Base-by-base conservation (phyloP, 2,113 vertebrate genomes). In the Tylochromis polylepis region DNA sequence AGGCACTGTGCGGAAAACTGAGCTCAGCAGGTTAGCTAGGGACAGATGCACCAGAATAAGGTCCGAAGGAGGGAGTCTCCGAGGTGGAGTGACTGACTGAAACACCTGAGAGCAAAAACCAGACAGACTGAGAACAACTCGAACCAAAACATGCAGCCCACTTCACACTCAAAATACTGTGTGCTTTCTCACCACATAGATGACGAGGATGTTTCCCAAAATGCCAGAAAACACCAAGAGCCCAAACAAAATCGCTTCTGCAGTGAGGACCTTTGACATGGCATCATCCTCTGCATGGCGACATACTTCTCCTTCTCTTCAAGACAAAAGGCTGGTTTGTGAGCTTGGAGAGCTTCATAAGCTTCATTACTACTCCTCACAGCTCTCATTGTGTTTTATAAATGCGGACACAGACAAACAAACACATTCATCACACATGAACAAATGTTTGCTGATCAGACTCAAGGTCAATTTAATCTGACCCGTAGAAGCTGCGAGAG, bases 11-110 rank as follows among this genome's bases (percentile, higher is more conserved):
- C 96, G 96, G 79, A 97, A 96, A 9, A 97, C 79, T 0, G 96
- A 96, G 14, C 93, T 95, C 90, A 97, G 91, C 80, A 97, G 93
- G 93, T 97, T 97, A 65, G 96, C 96, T n/a, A 95, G 65, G 0
- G 95, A 96, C 75, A 97, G 86, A 87, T 97, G 96, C 34, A 96
- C 95, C 90, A 97, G 82, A 82, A 97, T 96, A 9, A 91, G 91
- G 53, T 97, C 96, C 0, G 96, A 96, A 2, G 95, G 93, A 3
- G 95, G 72, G 5, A 97, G 93, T 29, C 91, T 92, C 4, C 81
- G 88, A 12, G 93, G 87, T 2, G 90, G 58, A 81, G 80, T 41
- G 22, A 94, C 90, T 16, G 95, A 91, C 87, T 94, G 94, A 49
- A 95, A 85, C 87, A 97, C 96, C 96, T 97, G 85, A 41, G 67